Percentiles rank a stretch among this genome's conserved stretches.
phyloP scores from a whole-genome alignment of 2,888 invertebrate genomes.

The Dermolepida albohirtum region DNA sequence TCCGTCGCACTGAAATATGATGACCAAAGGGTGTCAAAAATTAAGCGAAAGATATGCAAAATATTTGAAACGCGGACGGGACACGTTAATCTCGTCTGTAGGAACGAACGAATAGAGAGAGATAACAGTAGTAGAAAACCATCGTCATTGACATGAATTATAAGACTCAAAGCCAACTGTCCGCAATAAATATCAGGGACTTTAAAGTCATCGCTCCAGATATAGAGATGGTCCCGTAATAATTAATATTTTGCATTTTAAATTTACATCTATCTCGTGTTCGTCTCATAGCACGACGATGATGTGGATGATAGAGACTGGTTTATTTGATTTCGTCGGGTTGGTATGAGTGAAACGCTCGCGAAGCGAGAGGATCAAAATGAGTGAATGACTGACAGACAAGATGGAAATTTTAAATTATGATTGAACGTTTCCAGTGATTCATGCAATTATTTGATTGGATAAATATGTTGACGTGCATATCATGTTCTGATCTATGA shows the following conservation, averaged over 20 bases:
- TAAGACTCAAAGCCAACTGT: constrained; percentile 45
- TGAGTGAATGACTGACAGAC: constrained; percentile 38
- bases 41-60: constrained; percentile 44
- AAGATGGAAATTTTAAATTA: constrained; percentile 50
- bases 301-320: constrained; percentile 32
- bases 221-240: constrained; percentile 42
- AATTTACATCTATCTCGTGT: constrained; percentile 37
- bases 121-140: constrained; percentile 16
- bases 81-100: constrained; percentile 41
- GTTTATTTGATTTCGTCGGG: constrained; percentile 36
- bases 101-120: background rate
- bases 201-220: constrained; percentile 45
- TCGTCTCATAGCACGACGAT: constrained; percentile 17
- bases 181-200: constrained; percentile 45
- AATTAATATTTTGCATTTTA: constrained; percentile 47
- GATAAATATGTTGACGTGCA: constrained; percentile 47
- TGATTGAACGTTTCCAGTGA: constrained; percentile 50
- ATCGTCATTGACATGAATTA: constrained; percentile 45
- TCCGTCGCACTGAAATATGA: constrained; percentile 9
- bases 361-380: constrained; percentile 23
- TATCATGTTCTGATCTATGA: constrained; percentile 51
- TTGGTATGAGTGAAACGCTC: background rate
- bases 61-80: constrained; percentile 41
- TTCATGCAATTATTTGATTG: constrained; percentile 49
- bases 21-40: constrained; percentile 38